Evolutionary conservation across 2,888 invertebrate species (phyloP), one percentile per base, ranked within the genome.

Genomic region (Thereva nobilitata): DNA sequence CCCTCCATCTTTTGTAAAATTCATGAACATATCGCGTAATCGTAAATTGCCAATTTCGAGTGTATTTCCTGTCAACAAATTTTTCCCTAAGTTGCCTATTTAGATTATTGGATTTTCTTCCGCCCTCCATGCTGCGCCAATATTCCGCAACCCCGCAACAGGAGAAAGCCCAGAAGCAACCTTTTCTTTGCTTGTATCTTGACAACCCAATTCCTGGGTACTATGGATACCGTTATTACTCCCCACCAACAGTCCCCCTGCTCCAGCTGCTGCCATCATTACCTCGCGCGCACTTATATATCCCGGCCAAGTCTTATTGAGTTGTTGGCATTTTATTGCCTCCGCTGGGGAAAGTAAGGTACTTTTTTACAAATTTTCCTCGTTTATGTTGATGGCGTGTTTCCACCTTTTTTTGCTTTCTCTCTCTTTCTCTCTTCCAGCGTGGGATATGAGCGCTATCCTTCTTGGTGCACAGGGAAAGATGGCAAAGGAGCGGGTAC

Each of bases 11-110:
- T 63, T 64, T 76, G 75, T 77, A 76, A 77, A 78, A 77, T 76
- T 74, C 74, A 76, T 76, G 76, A 74, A 73, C 70, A 73, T 72
- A 71, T 71, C 72, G 72, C 67, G 66, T 70, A 67, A 72, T 72
- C 68, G 72, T 70, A 73, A 72, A 73, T 80, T 80, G 80, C 77
- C 80, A 80, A 80, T 80, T 80, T 80, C 77, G 75, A 77, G 76
- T 77, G 79, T 80, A 80, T 80, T 80, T 80, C 79, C 80, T 76
- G 79, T 79, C 76, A 79, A 77, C 78, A 76, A 75, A 75, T 76
- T 76, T 76, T 77, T 75, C 70, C 75, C 52, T 57, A 57, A 57
- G 66, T 66, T 66, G 50, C 66, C 57, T 66, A 66, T 66, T 66
- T 57, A 66, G 57, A 57, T 69, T 69, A 69, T 69, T 69, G 69